These are phyloP conservation scores for Drosophila acutilabella DNA, from an alignment of 2,888 invertebrate species.

Conservation along the genomic window DNA sequence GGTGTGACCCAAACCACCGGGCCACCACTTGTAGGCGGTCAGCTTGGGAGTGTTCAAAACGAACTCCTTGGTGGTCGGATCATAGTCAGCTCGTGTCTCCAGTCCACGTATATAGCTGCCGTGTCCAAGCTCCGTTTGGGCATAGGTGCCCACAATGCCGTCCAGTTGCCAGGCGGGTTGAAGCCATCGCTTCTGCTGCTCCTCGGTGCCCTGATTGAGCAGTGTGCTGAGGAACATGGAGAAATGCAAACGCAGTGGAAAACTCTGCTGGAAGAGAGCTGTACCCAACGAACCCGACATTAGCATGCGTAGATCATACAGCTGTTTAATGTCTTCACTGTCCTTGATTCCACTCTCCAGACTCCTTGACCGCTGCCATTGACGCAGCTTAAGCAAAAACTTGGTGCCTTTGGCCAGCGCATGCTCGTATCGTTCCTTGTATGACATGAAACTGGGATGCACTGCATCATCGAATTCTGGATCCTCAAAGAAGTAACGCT, in stretches of 20 bases:
- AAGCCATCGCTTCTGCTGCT: constrained; percentile 95
- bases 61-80: constrained; percentile 92
- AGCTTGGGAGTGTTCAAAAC: constrained; percentile 93
- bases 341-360: constrained; percentile 83
- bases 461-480: constrained; percentile 68
- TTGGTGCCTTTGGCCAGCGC: constrained; percentile 73
- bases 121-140: constrained; percentile 98
- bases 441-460: constrained; percentile 71
- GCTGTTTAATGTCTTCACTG: constrained; percentile 75
- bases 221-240: constrained; percentile 96
- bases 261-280: constrained; percentile 80
- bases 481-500: constrained; percentile 72
- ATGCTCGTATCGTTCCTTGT: constrained; percentile 78
- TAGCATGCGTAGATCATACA: constrained; percentile 71
- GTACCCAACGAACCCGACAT: constrained; percentile 77
- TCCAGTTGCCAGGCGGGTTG: constrained; percentile 91
- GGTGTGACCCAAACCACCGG: constrained; percentile 97
- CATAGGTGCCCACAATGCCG: constrained; percentile 96
- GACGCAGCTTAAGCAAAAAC: constrained; percentile 89
- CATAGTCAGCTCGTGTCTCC: constrained; percentile 97
- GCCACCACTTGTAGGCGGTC: constrained; percentile 98
- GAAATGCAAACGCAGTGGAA: constrained; percentile 90
- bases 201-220: constrained; percentile 92
- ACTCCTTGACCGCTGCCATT: constrained; percentile 85
- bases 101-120: constrained; percentile 95